A percentile compares a stretch with the other conserved stretches of the same genome.
These are phyloP conservation scores for Gymnarchus niloticus DNA, from an alignment of 2,113 vertebrate species.

Conservation along the genomic window DNA sequence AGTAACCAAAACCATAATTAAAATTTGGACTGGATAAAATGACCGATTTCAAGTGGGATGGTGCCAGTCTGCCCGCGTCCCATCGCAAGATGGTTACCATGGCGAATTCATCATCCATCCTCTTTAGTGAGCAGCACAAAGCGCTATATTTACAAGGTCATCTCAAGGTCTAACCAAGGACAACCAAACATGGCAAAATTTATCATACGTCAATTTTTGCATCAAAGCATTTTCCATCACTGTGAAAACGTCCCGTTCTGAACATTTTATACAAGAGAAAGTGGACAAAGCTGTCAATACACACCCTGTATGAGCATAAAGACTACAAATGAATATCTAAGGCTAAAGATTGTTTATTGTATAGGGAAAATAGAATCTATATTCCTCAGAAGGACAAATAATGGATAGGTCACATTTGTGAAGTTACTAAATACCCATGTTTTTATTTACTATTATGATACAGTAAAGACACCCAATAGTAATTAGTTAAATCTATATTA, in stretches of 20 bases:
- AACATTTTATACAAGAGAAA: background rate
- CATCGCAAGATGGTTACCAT: constrained; percentile 60
- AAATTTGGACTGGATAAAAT: background rate
- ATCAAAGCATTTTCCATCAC: background rate
- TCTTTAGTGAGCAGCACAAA: constrained; percentile 46
- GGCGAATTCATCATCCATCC: constrained; percentile 53
- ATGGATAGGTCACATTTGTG: no score
- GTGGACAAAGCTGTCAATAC: no score
- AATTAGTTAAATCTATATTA: background rate
- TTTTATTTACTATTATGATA: background rate
- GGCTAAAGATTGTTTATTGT: background rate
- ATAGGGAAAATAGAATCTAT: background rate
- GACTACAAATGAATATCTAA: background rate
- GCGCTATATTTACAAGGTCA: constrained; percentile 48
- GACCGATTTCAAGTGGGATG: background rate
- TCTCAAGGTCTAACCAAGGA: constrained; percentile 46
- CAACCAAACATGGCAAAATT: background rate
- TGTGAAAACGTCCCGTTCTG: background rate
- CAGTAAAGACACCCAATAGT: background rate
- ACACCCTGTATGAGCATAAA: background rate
- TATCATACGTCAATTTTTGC: background rate
- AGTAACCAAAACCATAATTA: background rate
- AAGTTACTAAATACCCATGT: background rate
- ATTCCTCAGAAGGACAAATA: background rate
- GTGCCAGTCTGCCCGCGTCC: background rate